Percentiles rank a stretch among this genome's conserved stretches.
Evolutionary conservation across 2,113 vertebrate genomes (phyloP).

Genomic region (Dicrurus megarhynchus): DNA sequence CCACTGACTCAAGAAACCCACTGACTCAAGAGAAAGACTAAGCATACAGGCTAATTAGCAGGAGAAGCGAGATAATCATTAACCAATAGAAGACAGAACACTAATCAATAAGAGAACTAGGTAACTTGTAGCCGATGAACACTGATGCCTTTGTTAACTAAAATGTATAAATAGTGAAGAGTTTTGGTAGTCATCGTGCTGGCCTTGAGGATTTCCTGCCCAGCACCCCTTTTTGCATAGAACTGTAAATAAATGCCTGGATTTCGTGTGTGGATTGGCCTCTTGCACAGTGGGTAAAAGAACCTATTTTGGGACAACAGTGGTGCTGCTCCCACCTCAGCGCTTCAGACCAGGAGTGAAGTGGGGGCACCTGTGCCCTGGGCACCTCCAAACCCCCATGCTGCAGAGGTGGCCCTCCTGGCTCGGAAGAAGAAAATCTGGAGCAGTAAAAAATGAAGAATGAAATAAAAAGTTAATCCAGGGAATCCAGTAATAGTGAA

Average conservation of each 20-base stretch:
- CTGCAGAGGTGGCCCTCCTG: rapidly evolving
- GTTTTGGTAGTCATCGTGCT: too few species aligned
- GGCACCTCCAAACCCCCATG: too few species aligned
- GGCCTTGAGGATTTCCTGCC: not conserved
- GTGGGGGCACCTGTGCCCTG: not conserved
- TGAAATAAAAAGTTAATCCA: not conserved
- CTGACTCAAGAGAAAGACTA: not conserved
- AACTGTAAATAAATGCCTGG: not conserved
- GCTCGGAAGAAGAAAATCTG: not conserved
- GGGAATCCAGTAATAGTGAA: rapidly evolving
- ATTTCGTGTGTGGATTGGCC: not conserved
- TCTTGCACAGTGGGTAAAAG: not conserved
- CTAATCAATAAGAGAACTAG: not conserved
- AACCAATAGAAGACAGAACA: not conserved
- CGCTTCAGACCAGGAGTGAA: rapidly evolving
- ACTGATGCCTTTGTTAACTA: not conserved
- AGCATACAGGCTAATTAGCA: too few species aligned
- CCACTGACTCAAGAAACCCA: not conserved
- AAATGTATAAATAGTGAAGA: not conserved
- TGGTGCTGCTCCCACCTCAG: not conserved
- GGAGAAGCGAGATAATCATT: too few species aligned
- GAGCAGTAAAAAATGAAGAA: not conserved
- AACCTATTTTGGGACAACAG: not conserved
- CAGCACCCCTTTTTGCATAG: not conserved
- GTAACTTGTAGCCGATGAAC: not conserved